Evolutionary conservation across 2,888 invertebrate genomes (phyloP), one percentile per base, ranked within the genome.

Genomic region (Pomacea canaliculata): DNA sequence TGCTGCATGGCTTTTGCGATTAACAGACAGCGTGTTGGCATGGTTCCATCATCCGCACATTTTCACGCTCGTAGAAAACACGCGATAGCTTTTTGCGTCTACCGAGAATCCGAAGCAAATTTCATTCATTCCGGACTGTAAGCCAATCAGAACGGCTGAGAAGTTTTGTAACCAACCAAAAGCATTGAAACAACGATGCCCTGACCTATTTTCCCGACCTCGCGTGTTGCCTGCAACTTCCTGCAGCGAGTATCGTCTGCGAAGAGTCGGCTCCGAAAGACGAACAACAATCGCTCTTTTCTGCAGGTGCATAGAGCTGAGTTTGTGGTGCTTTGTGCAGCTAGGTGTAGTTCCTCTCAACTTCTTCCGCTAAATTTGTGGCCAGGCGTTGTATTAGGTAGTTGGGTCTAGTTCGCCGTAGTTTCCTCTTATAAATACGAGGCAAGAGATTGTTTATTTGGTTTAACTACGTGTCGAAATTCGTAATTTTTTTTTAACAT

Each of bases 61-160:
- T 49, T 49, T 48, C 49, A n/a, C 48, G n/a, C 69, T 51, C 37
- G 51, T 49, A 16, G 37, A 18, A 67, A 56, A 73, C 23, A 49
- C 48, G 48, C 23, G 37, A 19, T 18, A 48, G 65, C 37, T 23
- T 67, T 10, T 66, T 10, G 19, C 51, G 51, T 48, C 46, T 13
- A 19, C 48, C n/a, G 69, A 37, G 68, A 68, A n/a, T 59, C 13
- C 48, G 48, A 46, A 73, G 66, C 73, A 49, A 49, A 56, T 73
- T 72, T 73, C 73, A 73, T 73, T 73, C 73, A 73, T 67, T 73
- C 66, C 73, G 49, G 59, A 49, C 12, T 37, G 19, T 37, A n/a
- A 73, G 27, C 73, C 73, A 73, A 73, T 73, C 73, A 23, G 56
- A 73, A 67, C 23, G 19, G 65, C 65, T 37, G 66, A 73, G 23